Conservation (phyloP, 2,888 invertebrate genomes). For the Coleophora deauratella region DNA sequence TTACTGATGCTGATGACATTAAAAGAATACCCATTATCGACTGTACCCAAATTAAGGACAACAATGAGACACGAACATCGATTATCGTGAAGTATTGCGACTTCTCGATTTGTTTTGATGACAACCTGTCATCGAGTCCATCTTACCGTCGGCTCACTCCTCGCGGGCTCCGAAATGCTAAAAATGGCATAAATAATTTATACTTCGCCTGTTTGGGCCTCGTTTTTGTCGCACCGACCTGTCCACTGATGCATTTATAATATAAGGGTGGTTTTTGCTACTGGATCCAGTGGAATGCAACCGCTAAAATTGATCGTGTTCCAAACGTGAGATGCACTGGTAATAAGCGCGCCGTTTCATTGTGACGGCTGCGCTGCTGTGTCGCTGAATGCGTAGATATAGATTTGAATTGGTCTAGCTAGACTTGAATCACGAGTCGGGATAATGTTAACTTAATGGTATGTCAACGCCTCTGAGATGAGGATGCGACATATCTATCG, state of each 20-base stretch:
- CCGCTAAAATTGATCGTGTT: constrained; percentile 73
- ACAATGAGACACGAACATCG: no score
- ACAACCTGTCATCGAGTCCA: not conserved
- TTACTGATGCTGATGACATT: not conserved
- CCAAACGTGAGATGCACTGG: constrained; percentile 64
- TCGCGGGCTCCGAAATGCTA: constrained; percentile 65
- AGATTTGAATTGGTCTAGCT: no score
- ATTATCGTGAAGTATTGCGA: no score
- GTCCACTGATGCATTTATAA: constrained; percentile 75
- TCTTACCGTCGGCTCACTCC: not conserved
- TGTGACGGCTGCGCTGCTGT: not conserved
- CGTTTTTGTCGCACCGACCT: constrained; percentile 69
- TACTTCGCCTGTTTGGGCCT: constrained; percentile 57
- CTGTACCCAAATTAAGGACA: no score
- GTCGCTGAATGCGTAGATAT: not conserved
- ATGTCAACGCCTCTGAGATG: no score
- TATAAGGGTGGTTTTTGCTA: constrained; percentile 72
- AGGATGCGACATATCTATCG: no score
- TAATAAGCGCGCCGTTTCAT: constrained; percentile 31
- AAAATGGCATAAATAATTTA: constrained; percentile 74
- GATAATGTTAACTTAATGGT: not conserved
- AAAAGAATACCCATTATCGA: no score
- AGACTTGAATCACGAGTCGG: no score
- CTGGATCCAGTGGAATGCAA: constrained; percentile 63
- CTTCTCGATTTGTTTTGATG: constrained; percentile 2